Conservation (phyloP, 1,140 invertebrate species). For the Drosophila lacteicornis region DNA sequence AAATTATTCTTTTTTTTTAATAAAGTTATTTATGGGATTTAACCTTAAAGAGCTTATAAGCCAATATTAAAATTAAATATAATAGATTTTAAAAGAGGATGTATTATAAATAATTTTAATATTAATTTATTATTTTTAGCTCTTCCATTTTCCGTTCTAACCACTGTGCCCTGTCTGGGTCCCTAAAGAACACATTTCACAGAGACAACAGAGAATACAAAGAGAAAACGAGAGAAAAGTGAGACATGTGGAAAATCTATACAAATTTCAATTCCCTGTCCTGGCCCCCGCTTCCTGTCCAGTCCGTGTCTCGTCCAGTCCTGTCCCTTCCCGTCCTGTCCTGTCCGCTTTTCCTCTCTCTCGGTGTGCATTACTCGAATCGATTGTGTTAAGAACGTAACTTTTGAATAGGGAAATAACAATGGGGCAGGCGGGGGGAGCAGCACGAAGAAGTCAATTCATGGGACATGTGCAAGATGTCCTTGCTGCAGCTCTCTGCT, state of each 20-base stretch:
- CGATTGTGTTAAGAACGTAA: constrained; percentile 77
- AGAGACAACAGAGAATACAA: constrained; percentile 2
- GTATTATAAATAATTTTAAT: too few relatives aligned
- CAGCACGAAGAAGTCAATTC: constrained; percentile 32
- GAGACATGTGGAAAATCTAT: constrained; percentile 64
- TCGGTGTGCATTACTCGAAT: constrained; percentile 64
- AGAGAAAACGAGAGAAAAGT: neutral
- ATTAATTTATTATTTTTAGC: too few relatives aligned
- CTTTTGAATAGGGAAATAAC: constrained; percentile 36
- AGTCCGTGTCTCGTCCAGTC: neutral
- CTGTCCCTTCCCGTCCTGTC: neutral
- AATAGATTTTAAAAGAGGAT: too few relatives aligned
- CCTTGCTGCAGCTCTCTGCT: constrained; percentile 41
- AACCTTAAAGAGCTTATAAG: too few relatives aligned
- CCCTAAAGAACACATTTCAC: constrained; percentile 1
- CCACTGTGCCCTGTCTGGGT: neutral
- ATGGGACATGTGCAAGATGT: constrained; percentile 59
- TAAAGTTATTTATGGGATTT: too few relatives aligned
- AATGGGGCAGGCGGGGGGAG: neutral
- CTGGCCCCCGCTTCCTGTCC: constrained; percentile 3
- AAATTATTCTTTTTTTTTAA: too few relatives aligned
- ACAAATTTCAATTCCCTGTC: constrained; percentile 40
- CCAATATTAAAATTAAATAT: too few relatives aligned
- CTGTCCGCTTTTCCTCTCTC: neutral
- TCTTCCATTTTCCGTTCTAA: too few relatives aligned